phyloP scores from a whole-genome alignment of 1,140 invertebrate species.

The Hycleus phaleratus region DNA sequence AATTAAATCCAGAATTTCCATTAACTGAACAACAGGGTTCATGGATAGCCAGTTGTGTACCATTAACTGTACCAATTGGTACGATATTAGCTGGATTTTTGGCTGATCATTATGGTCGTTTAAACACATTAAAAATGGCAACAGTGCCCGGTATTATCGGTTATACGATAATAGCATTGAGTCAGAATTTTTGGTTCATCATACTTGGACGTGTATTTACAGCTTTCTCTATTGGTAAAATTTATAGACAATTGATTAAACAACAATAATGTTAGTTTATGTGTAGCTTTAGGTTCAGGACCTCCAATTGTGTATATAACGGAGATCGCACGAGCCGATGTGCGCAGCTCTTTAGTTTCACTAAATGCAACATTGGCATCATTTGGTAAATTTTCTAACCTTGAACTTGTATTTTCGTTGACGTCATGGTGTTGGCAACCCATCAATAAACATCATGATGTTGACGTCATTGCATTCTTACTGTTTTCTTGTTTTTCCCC shows the following conservation, averaged over 20 bases:
- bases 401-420: too few relatives aligned
- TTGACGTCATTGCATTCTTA: neutral
- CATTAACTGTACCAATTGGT: neutral
- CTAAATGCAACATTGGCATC: slow-evolving; percentile 48
- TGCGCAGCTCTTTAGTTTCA: slow-evolving; percentile 48
- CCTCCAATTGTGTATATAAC: slow-evolving; percentile 52
- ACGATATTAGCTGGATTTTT: slow-evolving; percentile 3
- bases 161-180: neutral
- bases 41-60: slow-evolving; percentile 4
- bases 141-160: slow-evolving; percentile 1
- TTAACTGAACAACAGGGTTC: neutral
- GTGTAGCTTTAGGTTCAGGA: slow-evolving; percentile 39
- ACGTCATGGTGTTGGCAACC: too few relatives aligned
- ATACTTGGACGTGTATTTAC: too few relatives aligned
- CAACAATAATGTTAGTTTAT: neutral
- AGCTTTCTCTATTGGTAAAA: neutral
- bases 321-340: slow-evolving; percentile 48
- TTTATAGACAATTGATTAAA: neutral
- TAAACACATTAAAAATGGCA: neutral
- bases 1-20: neutral
- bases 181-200: neutral
- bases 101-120: slow-evolving; percentile 1
- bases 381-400: slow-evolving; percentile 34
- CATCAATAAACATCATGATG: too few relatives aligned
- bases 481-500: neutral